Base-by-base conservation (phyloP, 1,140 invertebrate species). In the Zaprionus capensis region DNA sequence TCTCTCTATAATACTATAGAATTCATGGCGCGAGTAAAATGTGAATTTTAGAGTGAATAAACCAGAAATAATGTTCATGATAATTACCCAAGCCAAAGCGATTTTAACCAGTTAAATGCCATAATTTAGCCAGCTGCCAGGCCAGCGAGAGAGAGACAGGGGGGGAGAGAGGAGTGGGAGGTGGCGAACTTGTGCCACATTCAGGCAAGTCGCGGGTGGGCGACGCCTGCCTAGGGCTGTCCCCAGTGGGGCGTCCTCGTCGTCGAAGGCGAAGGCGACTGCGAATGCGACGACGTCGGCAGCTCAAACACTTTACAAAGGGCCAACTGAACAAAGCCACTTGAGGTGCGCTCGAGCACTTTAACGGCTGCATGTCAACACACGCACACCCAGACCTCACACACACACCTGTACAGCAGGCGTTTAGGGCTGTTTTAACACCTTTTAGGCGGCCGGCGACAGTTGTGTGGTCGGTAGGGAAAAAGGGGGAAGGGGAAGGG, bases 281-380 rank as follows among this genome's bases (percentile, higher is more conserved):
- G 31, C 34, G 22, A 46, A 1, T 58, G 46, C 59, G 36, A 67
- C 56, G 74, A 66, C 36, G 69, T 65, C 73, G 55, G 73, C 72
- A 71, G 81, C 84, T 90, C 76, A 82, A 90, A 81, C 76, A 85
- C 85, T 90, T 81, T 78, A 76, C 83, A 71, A 88, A 88, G 84
- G 81, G 84, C 84, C 78, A 88, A 88, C 84, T 81, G 86, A 85
- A 90, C 86, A 90, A 90, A 90, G 85, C 85, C 82, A 90, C 85
- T 90, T 91, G 85, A 90, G 85, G 85, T 90, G 86, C 76, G 85
- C 86, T 85, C 86, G 84, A 84, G 83, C 84, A 88, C 83, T 90
- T 85, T 86, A 85, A 85, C 82, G 82, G 82, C 79, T 88, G 78
- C 81, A 90, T 90, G 85, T 81, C 84, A 84, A 73, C 85, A 87